Evolutionary conservation across 2,888 invertebrate species (phyloP), one percentile per base, ranked within the genome.

Genomic region (Auanema sp.): DNA sequence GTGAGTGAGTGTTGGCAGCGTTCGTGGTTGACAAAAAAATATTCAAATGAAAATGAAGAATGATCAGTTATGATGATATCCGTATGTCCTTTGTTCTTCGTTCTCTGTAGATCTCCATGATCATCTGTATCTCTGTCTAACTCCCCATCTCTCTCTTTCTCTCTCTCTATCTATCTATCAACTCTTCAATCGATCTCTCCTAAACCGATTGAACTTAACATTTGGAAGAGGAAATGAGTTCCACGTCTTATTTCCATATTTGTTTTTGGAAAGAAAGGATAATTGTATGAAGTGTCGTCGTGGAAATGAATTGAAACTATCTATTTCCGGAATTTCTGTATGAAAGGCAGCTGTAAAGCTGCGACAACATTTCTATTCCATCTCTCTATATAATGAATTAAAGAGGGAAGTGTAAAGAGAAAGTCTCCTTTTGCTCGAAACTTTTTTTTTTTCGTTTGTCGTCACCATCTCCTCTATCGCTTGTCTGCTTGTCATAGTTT

Each of bases 261-360:
- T 16, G 24, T 21, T n/a, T 25, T 14, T 18, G 21, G 21, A 21
- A 21, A 52, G 16, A 52, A 21, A 52, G 25, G 18, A 53, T 56
- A 56, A 56, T 56, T 56, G 55, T 18, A 18, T 55, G 41, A 40
- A 47, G 42, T 44, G 23, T 51, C 58, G 25, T 25, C 21, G 58
- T 58, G 49, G 50, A 50, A 41, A 58, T 50, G 51, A 58, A 58
- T 50, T 49, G 58, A 24, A 14, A 43, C 8, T n/a, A n/a, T 18
- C 43, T n/a, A 47, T 21, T 50, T 24, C 50, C 44, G 23, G 43
- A 56, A 24, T 56, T 42, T 47, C 44, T 56, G 23, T 56, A 24
- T 56, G 41, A 43, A 12, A 16, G 50, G 50, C 50, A 21, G 24
- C 47, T 50, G 50, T 25, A 33, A 58, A 58, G 50, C 58, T 50